Base-by-base conservation (phyloP, 2,888 invertebrate genomes). In the Lymantria monacha region DNA sequence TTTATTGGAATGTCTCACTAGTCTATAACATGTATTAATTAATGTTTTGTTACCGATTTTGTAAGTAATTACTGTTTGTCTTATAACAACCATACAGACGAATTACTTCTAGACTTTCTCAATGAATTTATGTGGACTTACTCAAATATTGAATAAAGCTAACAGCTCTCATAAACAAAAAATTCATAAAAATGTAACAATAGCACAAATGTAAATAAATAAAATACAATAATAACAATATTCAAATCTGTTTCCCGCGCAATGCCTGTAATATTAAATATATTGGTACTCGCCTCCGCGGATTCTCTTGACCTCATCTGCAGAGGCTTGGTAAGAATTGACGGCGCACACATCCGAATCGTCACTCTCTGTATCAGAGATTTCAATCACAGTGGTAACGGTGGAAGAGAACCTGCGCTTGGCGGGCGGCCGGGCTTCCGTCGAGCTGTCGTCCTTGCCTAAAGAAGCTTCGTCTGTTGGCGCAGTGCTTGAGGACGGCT, bases 281-380 rank as follows among this genome's bases (percentile, higher is more conserved):
- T 46, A 48, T 46, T 33, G 37, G 42, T 42, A 71, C 79, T 75
- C 53, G 90, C 91, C 90, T 61, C 87, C 86, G 15, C 92, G 86
- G 54, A 92, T 88, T 63, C 88, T 80, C 63, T 92, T 92, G 53
- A 91, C 91, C 70, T 92, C 92, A 56, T 91, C 90, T 0, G 90
- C 87, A 14, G 90, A 73, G 31, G 92, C 92, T 66, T 90, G 91
- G 71, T 92, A 92, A 0, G 90, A 85, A 51, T 83, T 87, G 10
- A 92, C 90, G 7, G 91, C 91, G 55, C 91, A 92, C n/a, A 92
- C 79, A 49, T 91, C 91, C n/a, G 91, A 91, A 53, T 91, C 91
- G 46, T 91, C 91, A 51, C 86, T 91, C 11, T 91, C 91, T 0
- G 91, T 87, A 58, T 91, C 91, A 10, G 90, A 89, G 46, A 91